Evolutionary conservation across 2,113 vertebrate species (phyloP).

Genomic region (Erinaceus europaeus): DNA sequence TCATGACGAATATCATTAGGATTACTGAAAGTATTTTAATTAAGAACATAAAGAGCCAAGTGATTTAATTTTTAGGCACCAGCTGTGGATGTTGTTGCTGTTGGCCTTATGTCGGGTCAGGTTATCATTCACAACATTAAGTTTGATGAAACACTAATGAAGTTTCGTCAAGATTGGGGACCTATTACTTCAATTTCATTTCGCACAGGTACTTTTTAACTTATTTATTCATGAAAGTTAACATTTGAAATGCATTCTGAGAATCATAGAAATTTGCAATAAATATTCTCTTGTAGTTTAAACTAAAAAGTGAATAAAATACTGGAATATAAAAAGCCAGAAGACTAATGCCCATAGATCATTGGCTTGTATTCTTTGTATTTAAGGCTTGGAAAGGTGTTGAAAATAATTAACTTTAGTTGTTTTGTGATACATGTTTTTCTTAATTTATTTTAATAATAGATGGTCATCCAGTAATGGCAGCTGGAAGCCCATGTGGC

Average conservation of each 20-base stretch:
- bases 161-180: slow-evolving; percentile 97
- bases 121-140: slow-evolving; percentile 96
- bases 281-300: slow-evolving; percentile 5
- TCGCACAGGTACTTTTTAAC: slow-evolving; percentile 88
- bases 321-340: background rate
- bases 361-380: too few species aligned
- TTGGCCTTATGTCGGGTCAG: slow-evolving; percentile 90
- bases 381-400: background rate
- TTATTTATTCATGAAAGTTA: background rate
- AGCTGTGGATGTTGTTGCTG: slow-evolving; percentile 92
- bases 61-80: slow-evolving; percentile 87
- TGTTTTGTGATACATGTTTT: background rate
- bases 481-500: slow-evolving; percentile 92
- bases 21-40: slow-evolving; percentile 15
- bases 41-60: slow-evolving; percentile 17
- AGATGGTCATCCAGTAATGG: slow-evolving; percentile 95
- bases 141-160: slow-evolving; percentile 94
- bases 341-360: too few species aligned
- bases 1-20: background rate
- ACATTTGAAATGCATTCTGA: slow-evolving; percentile 13
- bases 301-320: slow-evolving; percentile 34
- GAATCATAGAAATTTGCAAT: background rate
- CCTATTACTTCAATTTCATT: slow-evolving; percentile 94
- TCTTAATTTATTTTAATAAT: slow-evolving; percentile 36
- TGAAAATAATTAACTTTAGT: background rate